Base-by-base conservation (phyloP, 37 sponge, comb jelly and placozoan species). In the Eunapius fragilis region DNA sequence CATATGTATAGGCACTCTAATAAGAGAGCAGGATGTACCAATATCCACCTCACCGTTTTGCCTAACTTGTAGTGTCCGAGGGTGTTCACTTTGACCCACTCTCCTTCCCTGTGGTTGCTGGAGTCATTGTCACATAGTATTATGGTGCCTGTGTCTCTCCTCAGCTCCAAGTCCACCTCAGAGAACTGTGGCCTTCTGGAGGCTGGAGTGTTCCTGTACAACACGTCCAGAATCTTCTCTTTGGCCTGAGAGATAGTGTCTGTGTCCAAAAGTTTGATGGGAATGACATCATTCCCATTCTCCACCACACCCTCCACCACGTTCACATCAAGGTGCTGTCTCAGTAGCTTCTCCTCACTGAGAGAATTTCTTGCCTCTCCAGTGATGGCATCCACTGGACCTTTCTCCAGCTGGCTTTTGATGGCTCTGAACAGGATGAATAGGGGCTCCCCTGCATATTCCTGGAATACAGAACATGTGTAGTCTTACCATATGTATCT, bases 221-320 rank as follows among this genome's bases (percentile, higher is more conserved):
- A 72, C 37, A 86, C 91, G 75, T 97, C 98, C 31, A 95, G 85
- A 23, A 97, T 80, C 87, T 99, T 99, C 81, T 94, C 94, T 81
- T 99, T 99, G 48, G 96, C 96, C 78, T 99, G 99, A 31, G 89
- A 89, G 80, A 99, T 90, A 27, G 96, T 91, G 89, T 99, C 99
- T 90, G 95, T 92, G 80, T 99, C 98, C 78, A 89, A 77, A 45
- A 99, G 75, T 72, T 92, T 95, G 37, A 99, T 91, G 38, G 91
- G 80, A 5, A 95, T 25, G 27, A 72, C 70, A 9, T 70, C 71
- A 26, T 82, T 74, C 30, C 92, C 98, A n/a, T 87, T 76, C 45
- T 89, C 80, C 25, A 93, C 73, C 28, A 88, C 80, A 30, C 82
- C 90, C 76, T 99, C 98, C 45, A 95, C 74, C 23, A 97, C 95